A percentile compares a stretch with the other conserved stretches of the same genome.
Conservation (phyloP, 2,797 vertebrate species). For the Bucorvus abyssinicus region DNA sequence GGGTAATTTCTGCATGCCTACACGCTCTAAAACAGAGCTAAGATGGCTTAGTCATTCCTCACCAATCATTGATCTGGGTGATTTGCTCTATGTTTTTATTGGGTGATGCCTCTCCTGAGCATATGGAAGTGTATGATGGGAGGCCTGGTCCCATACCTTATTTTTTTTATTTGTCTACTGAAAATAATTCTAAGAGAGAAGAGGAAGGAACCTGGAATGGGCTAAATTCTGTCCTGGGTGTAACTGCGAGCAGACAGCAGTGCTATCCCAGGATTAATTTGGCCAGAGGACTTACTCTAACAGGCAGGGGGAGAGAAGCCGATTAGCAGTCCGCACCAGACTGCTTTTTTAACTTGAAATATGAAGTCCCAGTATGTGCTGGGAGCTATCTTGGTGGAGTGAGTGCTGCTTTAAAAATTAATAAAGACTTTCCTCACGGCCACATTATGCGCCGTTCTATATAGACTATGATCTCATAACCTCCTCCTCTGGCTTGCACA, state of each 20-base stretch:
- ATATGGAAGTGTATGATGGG: neutral
- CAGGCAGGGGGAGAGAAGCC: neutral
- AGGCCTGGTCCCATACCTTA: neutral
- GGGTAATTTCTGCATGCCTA: neutral
- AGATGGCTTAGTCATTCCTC: neutral
- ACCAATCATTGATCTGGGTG: neutral
- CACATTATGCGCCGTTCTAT: constrained; percentile 15
- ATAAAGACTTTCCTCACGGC: constrained; percentile 30
- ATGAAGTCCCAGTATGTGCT: neutral
- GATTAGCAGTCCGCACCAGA: neutral
- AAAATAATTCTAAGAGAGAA: neutral
- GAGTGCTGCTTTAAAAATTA: constrained; percentile 48
- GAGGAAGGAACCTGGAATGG: neutral
- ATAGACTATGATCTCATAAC: constrained; percentile 73
- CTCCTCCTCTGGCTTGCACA: neutral
- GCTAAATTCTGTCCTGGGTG: neutral
- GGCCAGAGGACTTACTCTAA: neutral
- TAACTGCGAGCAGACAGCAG: neutral
- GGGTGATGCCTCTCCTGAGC: neutral
- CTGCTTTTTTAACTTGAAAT: neutral
- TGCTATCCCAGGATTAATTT: neutral
- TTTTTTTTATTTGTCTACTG: neutral
- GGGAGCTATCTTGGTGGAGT: neutral
- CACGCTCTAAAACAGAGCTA: neutral
- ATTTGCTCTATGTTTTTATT: neutral